Base-by-base conservation (phyloP, 2,888 invertebrate genomes). In the Tuta absoluta region DNA sequence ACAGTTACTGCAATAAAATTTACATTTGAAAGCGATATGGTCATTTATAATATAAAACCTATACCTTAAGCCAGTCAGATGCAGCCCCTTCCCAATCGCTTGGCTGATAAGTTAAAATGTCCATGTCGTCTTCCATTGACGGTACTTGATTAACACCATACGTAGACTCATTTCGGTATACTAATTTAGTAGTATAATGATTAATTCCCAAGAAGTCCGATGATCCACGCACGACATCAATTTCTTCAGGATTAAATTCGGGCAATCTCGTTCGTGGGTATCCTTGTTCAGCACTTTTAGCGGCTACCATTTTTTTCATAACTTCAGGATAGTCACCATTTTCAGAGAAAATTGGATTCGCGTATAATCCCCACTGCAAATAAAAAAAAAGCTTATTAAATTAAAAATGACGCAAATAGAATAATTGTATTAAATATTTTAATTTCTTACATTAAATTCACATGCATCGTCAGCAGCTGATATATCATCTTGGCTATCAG, bases 151-250 rank as follows among this genome's bases (percentile, higher is more conserved):
- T 72, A 51, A 64, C 68, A 10, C 72, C 72, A 0, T 37, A 10
- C 0, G 67, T 70, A 33, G 79, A 75, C 59, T 75, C 77, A 62
- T 85, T 82, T 71, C 75, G 76, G 10, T 87, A 90, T 0, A 83
- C 85, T 58, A 93, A 72, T 65, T 76, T 76, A 7, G 93, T 84
- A 0, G 93, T 92, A 78, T 96, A 96, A 68, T 94, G 93, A 72
- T 96, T 96, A 7, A 96, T 78, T 11, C 95, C 95, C 66, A 95
- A 93, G 81, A 94, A 95, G 76, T 96, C 96, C 0, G 93, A 91
- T 0, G 78, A 74, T 45, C 91, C 93, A 12, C 84, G 89, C 17
- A 95, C 90, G 62, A 88, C 87, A 53, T 89, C 81, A 1, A 95
- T 89, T 89, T 95, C 95, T 62, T 93, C 91, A 0, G 78, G 65